phyloP scores from a whole-genome alignment of 1,140 invertebrate species.

The Rhagoletis zephyria region DNA sequence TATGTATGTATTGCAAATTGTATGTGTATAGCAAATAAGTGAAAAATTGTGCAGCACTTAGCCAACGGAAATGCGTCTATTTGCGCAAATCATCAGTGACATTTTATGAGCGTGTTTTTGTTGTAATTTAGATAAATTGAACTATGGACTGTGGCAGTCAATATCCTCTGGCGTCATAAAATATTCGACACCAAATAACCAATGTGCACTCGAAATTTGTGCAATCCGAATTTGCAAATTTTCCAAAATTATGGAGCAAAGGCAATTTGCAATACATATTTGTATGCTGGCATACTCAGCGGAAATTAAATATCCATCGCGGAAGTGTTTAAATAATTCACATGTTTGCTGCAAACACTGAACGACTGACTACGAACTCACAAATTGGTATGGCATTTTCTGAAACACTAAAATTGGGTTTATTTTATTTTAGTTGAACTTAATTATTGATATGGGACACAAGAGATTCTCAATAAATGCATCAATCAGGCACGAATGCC shows the following conservation, averaged over 20 bases:
- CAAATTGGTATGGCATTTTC: background rate
- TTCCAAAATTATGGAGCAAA: background rate
- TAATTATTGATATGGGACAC: conserved; percentile 4
- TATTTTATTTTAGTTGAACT: conserved; percentile 12
- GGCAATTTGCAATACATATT: background rate
- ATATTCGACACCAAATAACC: background rate
- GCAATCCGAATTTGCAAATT: background rate
- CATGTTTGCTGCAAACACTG: background rate
- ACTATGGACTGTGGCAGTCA: conserved; percentile 30
- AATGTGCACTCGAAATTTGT: background rate
- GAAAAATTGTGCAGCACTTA: conserved; percentile 25
- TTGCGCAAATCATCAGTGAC: conserved; percentile 30
- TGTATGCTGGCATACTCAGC: background rate
- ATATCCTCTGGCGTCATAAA: conserved; percentile 26
- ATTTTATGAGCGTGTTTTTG: background rate
- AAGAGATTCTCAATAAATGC: background rate
- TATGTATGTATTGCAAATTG: no score
- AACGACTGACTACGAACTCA: background rate
- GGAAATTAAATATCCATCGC: conserved; percentile 50
- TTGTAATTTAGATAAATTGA: conserved; percentile 41
- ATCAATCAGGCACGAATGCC: background rate
- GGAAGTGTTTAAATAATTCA: conserved; percentile 52
- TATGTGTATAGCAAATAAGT: no score
- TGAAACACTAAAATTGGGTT: background rate
- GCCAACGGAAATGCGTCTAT: conserved; percentile 35